Evolutionary conservation across 2,113 vertebrate species (phyloP), one percentile per base, ranked within the genome.

Genomic region (Alethe diademata): DNA sequence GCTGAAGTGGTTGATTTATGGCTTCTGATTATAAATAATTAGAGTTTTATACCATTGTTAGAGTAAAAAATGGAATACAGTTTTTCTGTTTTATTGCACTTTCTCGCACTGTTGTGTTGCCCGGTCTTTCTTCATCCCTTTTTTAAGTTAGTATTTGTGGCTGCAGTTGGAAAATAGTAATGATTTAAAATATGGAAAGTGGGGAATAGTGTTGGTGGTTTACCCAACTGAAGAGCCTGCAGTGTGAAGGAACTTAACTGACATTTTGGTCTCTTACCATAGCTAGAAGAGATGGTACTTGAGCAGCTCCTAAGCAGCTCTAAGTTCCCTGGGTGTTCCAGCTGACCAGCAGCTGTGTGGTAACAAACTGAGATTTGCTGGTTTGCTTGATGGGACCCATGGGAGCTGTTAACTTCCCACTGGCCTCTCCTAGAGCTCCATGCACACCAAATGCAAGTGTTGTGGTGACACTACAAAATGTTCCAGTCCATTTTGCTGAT

Each of bases 381-480:
- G 5, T 82, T 92, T 64, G 42, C 18, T 24, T 28, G 19, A 8
- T 58, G 43, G 50, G 64, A 29, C 28, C 36, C 9, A 0, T 13
- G 19, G 43, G 54, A 79, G 36, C 71, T 64, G 48, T 75, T 75
- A 33, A 26, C 4, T 67, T 90, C 24, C 28, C 2, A 0, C 23
- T 51, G 57, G 45, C 15, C 22, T 73, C 7, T 54, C 12, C 10
- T 31, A 23, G 54, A 57, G 54, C 19, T 25, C 22, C 0, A 0
- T 1, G 0, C 5, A 0, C 61, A 47, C 0, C 2, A 18, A 28
- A 20, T 19, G 29, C 9, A 2, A 45, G 35, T 50, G 6, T 67
- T 29, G 18, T 33, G 48, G 6, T 62, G 43, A 40, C 48, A 12
- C 10, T 35, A 3, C 14, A 11, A 2, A 26, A 17, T 22, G 42